phyloP scores from a whole-genome alignment of 2,888 invertebrate genomes.

The Dicyrtoma fusca region DNA sequence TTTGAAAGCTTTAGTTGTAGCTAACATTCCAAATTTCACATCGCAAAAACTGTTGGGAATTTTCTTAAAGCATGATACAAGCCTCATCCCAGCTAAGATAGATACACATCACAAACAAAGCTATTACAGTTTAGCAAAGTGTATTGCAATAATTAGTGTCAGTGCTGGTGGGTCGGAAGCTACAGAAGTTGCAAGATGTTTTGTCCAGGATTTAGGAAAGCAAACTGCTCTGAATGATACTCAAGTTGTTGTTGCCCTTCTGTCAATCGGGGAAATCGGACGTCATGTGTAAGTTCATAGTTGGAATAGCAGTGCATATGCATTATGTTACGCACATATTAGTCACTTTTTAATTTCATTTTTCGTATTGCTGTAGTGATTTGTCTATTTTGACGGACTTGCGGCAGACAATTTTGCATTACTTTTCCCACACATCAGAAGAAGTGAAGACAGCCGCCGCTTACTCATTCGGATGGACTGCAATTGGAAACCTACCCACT shows the following conservation, averaged over 20 bases:
- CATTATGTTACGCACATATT: no score
- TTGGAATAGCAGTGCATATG: neutral
- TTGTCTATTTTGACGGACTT: conserved; percentile 75
- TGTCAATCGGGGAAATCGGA: conserved; percentile 97
- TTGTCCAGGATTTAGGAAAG: conserved; percentile 73
- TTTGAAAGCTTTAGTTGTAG: conserved; percentile 86
- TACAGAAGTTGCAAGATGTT: conserved; percentile 63
- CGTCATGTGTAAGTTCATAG: conserved; percentile 75
- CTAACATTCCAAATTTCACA: conserved; percentile 76
- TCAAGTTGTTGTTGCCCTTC: conserved; percentile 87
- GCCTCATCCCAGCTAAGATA: conserved; percentile 58
- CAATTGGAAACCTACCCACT: conserved; percentile 90
- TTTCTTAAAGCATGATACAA: conserved; percentile 73
- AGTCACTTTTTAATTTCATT: conserved; percentile 12
- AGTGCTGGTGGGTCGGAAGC: conserved; percentile 72
- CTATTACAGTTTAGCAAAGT: conserved; percentile 94
- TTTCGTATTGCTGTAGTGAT: conserved; percentile 65
- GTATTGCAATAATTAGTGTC: conserved; percentile 89
- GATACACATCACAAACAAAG: conserved; percentile 68
- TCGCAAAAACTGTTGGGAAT: conserved; percentile 79
- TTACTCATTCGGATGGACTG: conserved; percentile 93
- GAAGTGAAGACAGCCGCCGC: conserved; percentile 98
- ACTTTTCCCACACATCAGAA: conserved; percentile 89
- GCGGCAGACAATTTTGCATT: conserved; percentile 78
- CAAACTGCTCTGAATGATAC: conserved; percentile 73